Percentiles rank a stretch among this genome's conserved stretches.
These are phyloP conservation scores for Apus apus DNA, from an alignment of 2,113 vertebrate species.

Conservation along the genomic window DNA sequence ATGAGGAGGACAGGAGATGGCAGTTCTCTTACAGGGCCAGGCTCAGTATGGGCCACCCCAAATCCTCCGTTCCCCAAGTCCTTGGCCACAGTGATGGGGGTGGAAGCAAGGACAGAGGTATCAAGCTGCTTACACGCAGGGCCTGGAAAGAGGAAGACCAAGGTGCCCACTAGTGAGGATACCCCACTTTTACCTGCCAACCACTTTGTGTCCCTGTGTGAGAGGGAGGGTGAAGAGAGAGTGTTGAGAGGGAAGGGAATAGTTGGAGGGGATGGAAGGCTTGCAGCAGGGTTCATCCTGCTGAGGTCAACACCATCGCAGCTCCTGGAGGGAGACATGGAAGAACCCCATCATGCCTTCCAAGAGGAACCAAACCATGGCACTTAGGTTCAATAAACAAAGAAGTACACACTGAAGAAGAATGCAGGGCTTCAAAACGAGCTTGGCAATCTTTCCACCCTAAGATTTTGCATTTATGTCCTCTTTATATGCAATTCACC, in stretches of 20 bases:
- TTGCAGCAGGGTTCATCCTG: neutral
- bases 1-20: neutral
- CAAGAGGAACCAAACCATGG: neutral
- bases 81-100: too few relatives aligned
- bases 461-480: neutral
- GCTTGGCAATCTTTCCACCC: neutral
- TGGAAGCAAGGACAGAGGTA: neutral
- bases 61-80: neutral
- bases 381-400: neutral
- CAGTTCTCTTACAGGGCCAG: neutral
- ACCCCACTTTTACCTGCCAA: neutral
- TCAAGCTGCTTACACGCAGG: neutral
- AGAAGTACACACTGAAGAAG: neutral
- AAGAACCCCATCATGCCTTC: accelerated
- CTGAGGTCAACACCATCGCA: neutral
- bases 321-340: neutral
- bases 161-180: neutral
- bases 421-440: neutral
- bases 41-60: neutral
- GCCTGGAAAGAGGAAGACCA: neutral
- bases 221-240: neutral
- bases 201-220: neutral
- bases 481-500: neutral
- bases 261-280: neutral
- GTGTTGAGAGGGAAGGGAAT: neutral